Conservation (phyloP, 2,113 vertebrate species). For the Solea solea region DNA sequence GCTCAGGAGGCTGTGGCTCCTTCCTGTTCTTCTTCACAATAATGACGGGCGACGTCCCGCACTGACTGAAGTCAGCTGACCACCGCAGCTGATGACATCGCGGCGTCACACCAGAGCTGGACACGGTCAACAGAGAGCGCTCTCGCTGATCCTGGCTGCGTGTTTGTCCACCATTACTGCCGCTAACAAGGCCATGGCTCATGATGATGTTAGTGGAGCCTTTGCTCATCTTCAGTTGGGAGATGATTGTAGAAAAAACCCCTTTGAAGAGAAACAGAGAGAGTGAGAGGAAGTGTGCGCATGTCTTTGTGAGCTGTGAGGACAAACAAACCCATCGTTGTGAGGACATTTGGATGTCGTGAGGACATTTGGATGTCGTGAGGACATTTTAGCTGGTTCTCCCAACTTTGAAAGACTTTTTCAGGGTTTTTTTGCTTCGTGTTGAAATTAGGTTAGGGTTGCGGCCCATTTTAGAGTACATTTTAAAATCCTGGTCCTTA, state of each 20-base stretch:
- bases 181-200: background rate
- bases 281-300: background rate
- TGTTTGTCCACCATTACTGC: background rate
- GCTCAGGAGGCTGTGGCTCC: constrained; percentile 86
- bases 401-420: no score
- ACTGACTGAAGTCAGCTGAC: constrained; percentile 78
- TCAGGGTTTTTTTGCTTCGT: no score
- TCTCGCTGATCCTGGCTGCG: background rate
- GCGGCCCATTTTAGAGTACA: no score
- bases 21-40: constrained; percentile 89
- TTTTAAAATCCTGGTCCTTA: no score
- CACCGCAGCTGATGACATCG: constrained; percentile 74
- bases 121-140: constrained; percentile 80
- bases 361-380: no score
- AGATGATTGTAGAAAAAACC: background rate
- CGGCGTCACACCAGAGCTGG: constrained; percentile 66
- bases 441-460: no score
- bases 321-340: no score
- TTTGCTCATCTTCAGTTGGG: no score
- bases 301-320: background rate
- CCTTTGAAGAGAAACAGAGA: constrained; percentile 6
- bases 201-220: no score
- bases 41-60: constrained; percentile 81
- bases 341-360: no score
- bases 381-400: no score